phyloP scores from a whole-genome alignment of 2,113 vertebrate species.

The Channa argus region DNA sequence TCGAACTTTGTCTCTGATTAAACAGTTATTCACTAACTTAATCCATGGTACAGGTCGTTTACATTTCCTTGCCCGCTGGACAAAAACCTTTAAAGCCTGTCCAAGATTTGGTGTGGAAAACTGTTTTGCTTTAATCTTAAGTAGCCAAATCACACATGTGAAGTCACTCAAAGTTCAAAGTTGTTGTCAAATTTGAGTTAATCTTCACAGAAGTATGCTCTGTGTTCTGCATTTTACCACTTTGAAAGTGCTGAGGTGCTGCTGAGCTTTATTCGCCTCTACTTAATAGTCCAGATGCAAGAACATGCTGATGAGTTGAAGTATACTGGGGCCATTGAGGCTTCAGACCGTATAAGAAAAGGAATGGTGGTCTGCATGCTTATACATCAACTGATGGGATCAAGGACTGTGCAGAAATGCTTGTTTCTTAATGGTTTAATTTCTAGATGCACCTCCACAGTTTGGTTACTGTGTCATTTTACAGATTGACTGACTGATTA shows the following conservation, averaged over 20 bases:
- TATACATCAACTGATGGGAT: neutral
- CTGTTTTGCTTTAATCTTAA: neutral
- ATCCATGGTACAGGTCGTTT: neutral
- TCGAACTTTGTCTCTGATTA: too few relatives aligned
- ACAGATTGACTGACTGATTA: neutral
- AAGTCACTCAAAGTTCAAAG: neutral
- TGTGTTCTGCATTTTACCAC: neutral
- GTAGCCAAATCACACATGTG: neutral
- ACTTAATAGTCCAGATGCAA: slow-evolving; percentile 64
- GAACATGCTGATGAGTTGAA: slow-evolving; percentile 73
- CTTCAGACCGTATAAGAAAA: slow-evolving; percentile 44
- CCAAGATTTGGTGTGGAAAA: neutral
- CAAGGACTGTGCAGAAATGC: neutral
- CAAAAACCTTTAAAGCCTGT: neutral
- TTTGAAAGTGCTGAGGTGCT: slow-evolving; percentile 26
- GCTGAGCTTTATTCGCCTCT: slow-evolving; percentile 28
- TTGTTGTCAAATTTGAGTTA: neutral
- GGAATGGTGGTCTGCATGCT: slow-evolving; percentile 20
- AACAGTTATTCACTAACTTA: too few relatives aligned
- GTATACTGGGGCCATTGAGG: slow-evolving; percentile 56
- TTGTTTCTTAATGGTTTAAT: too few relatives aligned
- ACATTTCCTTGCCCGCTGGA: neutral
- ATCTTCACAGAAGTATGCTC: neutral
- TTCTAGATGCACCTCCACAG: too few relatives aligned
- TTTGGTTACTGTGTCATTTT: neutral